Evolutionary conservation across 2,113 vertebrate genomes (phyloP).

Genomic region (Calyptommatus sinebrachiatus): DNA sequence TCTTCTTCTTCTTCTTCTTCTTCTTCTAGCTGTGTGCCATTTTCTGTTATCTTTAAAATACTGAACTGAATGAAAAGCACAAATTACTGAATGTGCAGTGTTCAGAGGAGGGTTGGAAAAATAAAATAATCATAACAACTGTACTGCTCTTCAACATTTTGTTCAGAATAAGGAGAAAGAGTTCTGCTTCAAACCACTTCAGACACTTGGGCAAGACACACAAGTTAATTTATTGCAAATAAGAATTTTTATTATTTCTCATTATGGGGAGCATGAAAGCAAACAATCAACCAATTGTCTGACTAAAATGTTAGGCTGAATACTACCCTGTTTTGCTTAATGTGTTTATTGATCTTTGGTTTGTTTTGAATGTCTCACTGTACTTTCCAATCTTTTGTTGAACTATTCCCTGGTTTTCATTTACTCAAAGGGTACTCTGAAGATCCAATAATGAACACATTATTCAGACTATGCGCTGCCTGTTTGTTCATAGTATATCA

Average conservation of each 20-base stretch:
- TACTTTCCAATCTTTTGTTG: not conserved
- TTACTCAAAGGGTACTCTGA: not conserved
- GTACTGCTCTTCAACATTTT: not conserved
- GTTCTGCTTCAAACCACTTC: too few species aligned
- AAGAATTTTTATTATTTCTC: not conserved
- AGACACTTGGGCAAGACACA: too few species aligned
- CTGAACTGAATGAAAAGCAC: too few species aligned
- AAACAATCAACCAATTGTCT: too few species aligned
- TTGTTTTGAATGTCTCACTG: not conserved
- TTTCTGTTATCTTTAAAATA: not conserved
- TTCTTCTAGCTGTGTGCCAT: not conserved
- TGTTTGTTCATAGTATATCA: not conserved
- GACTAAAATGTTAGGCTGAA: too few species aligned
- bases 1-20: not conserved
- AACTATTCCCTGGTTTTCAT: not conserved
- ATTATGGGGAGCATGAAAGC: not conserved
- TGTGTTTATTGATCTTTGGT: not conserved
- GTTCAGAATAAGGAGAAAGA: too few species aligned
- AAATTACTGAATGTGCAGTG: too few species aligned
- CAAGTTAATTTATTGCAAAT: not conserved
- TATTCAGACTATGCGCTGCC: not conserved
- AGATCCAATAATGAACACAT: not conserved
- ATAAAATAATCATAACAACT: not conserved
- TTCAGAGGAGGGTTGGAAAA: too few species aligned
- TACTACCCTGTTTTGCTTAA: not conserved